A percentile compares a stretch with the other conserved stretches of the same genome.
Evolutionary conservation across 2,888 invertebrate genomes (phyloP).

Genomic region (Conomelus anceps): DNA sequence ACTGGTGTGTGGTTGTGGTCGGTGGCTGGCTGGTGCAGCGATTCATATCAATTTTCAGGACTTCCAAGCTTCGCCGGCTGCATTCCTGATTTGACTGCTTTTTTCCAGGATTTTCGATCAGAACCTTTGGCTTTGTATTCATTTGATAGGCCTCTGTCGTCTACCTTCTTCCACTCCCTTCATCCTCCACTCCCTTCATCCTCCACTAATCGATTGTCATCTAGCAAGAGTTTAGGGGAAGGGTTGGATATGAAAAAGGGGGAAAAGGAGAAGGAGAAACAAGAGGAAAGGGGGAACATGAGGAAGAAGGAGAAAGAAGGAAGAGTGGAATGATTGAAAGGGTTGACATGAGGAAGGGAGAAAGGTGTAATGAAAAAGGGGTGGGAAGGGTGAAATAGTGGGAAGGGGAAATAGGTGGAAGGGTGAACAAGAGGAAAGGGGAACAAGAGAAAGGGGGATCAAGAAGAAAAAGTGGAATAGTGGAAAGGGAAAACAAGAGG

Average conservation of each 20-base stretch:
- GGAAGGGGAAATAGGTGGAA: not conserved
- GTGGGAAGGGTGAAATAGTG: not conserved
- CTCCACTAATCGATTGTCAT: not conserved
- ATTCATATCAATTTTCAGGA: not conserved
- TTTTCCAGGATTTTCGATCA: not conserved
- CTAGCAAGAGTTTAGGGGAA: not conserved
- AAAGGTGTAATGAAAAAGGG: not conserved
- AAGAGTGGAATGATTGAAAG: not conserved
- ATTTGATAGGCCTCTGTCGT: not conserved
- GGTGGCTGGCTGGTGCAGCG: not conserved
- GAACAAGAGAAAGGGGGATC: not conserved
- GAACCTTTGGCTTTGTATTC: not conserved
- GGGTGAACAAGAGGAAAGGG: too few species aligned
- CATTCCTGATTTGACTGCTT: not conserved
- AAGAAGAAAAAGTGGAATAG: too few species aligned
- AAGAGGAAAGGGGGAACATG: too few species aligned
- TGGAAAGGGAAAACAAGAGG: not conserved
- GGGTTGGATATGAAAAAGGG: too few species aligned
- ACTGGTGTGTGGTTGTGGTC: not conserved
- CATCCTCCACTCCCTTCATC: not conserved
- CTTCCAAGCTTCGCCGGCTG: not conserved
- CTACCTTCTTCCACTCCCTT: too few species aligned
- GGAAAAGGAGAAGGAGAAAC: not conserved
- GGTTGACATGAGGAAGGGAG: too few species aligned
- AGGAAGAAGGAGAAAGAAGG: not conserved